Evolutionary conservation across 2,888 invertebrate genomes (phyloP).

Genomic region (Plebejus anna): DNA sequence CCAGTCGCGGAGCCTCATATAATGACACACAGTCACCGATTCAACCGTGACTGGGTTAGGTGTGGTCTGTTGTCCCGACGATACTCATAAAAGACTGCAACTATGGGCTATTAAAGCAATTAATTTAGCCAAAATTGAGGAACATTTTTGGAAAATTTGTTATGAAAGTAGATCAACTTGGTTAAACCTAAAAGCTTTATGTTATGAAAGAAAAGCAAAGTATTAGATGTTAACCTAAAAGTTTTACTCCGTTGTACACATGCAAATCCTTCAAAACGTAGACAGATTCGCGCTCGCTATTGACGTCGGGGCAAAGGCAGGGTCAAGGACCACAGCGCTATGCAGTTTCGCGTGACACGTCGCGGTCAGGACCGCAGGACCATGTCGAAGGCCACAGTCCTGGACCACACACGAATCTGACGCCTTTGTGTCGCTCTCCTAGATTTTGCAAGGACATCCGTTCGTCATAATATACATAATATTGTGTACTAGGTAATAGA

Average conservation of each 20-base stretch:
- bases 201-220: background rate
- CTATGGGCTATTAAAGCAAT: background rate
- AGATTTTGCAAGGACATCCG: background rate
- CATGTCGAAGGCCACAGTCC: background rate
- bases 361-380: conserved; percentile 24
- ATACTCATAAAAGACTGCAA: background rate
- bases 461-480: background rate
- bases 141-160: background rate
- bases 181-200: background rate
- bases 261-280: background rate
- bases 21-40: conserved; percentile 1
- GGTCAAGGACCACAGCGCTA: conserved; percentile 31
- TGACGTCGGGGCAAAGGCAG: background rate
- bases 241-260: background rate
- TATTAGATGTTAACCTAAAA: background rate
- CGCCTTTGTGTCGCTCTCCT: background rate
- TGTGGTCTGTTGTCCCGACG: background rate
- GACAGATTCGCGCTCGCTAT: conserved; percentile 10
- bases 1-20: background rate
- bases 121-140: background rate
- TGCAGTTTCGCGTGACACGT: conserved; percentile 32
- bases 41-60: background rate
- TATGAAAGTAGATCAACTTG: background rate
- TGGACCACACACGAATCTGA: background rate
- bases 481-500: background rate